These are phyloP conservation scores for Sphaeridia pumilis DNA, from an alignment of 2,888 invertebrate genomes.

Conservation along the genomic window DNA sequence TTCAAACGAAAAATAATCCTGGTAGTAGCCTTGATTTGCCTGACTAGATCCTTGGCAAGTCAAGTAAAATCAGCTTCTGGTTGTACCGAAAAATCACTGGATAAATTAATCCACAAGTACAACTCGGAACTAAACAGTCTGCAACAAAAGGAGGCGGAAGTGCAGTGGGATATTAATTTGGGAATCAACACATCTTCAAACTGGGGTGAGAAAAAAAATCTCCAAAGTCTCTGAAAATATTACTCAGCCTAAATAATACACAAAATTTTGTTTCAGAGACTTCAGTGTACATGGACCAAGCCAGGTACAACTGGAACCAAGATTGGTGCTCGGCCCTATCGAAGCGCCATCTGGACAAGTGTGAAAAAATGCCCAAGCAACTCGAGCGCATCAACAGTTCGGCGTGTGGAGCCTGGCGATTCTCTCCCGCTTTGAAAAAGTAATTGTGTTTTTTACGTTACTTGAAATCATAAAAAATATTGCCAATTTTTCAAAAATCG, in stretches of 20 bases:
- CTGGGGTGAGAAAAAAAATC: constrained; percentile 14
- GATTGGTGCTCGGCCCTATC: too few relatives aligned
- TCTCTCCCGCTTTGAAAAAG: not conserved
- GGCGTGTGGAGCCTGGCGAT: not conserved
- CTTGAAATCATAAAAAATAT: not conserved
- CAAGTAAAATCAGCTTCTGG: too few relatives aligned
- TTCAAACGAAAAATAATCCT: too few relatives aligned
- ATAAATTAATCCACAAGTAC: constrained; percentile 8
- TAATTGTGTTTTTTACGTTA: not conserved
- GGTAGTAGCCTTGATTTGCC: too few relatives aligned
- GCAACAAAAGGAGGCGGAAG: constrained; percentile 21
- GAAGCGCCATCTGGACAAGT: too few relatives aligned
- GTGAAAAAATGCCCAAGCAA: not conserved
- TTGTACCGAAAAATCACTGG: too few relatives aligned
- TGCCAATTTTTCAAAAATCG: not conserved
- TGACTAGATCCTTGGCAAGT: too few relatives aligned
- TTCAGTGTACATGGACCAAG: too few relatives aligned
- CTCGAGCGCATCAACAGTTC: not conserved
- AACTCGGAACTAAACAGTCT: constrained; percentile 23
- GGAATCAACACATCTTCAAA: constrained; percentile 10
- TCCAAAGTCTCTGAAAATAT: not conserved
- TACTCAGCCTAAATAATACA: too few relatives aligned
- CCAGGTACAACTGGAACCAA: too few relatives aligned
- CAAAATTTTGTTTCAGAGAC: too few relatives aligned
- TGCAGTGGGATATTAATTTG: constrained; percentile 31